Conservation (phyloP, 2,888 invertebrate species). For the Aphodius sticticus region DNA sequence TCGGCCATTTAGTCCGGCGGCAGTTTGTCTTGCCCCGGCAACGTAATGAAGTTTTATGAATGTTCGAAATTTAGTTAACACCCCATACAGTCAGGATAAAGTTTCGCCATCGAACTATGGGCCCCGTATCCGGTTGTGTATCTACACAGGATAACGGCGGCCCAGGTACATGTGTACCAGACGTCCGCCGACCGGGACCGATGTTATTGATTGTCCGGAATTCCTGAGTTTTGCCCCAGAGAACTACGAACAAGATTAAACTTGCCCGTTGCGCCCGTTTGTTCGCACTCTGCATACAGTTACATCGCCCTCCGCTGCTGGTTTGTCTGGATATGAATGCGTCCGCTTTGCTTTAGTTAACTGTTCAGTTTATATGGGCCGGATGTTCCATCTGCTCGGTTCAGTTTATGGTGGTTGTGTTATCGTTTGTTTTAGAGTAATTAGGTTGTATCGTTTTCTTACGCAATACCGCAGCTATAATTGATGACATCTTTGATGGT, state of each 20-base stretch:
- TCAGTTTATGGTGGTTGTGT: not conserved
- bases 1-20: not conserved
- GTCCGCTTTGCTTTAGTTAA: not conserved
- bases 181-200: not conserved
- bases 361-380: not conserved
- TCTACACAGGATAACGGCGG: not conserved
- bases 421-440: not conserved
- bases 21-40: not conserved
- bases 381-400: not conserved
- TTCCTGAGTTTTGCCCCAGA: conserved; percentile 4
- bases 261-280: not conserved
- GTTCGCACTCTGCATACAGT: not conserved
- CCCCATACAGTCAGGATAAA: not conserved
- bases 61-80: not conserved
- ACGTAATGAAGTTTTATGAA: not conserved
- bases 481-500: not conserved
- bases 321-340: not conserved
- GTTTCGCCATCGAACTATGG: not conserved
- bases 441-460: not conserved
- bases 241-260: not conserved
- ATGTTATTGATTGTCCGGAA: not conserved
- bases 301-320: not conserved
- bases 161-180: not conserved
- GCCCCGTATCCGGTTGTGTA: not conserved
- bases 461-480: not conserved